These are phyloP conservation scores for Epistrophella euchroma DNA, from an alignment of 2,888 invertebrate genomes.

Conservation along the genomic window DNA sequence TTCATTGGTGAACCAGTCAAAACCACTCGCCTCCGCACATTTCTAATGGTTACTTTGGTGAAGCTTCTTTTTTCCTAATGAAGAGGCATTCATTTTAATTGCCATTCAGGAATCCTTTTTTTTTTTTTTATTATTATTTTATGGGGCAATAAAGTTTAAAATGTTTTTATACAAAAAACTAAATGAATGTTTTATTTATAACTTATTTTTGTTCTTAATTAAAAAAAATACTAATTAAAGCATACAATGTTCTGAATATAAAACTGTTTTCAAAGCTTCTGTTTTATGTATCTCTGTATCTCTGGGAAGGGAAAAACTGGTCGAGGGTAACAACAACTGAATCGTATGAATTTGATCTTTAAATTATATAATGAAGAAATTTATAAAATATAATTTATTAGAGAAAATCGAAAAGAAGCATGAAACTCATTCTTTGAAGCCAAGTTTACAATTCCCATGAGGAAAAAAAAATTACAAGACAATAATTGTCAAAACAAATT, in stretches of 20 bases:
- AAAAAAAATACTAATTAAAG: background rate
- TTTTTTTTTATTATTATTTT: background rate
- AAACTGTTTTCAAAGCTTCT: background rate
- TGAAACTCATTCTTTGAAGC: no score
- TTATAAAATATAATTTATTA: no score
- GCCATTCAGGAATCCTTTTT: background rate
- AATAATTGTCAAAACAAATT: no score
- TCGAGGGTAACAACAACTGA: no score
- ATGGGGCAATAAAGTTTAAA: background rate
- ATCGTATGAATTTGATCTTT: no score
- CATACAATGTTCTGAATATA: background rate
- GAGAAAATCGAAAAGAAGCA: no score
- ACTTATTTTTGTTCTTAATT: background rate
- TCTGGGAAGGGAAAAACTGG: no score
- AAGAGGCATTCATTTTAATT: constrained; percentile 20
- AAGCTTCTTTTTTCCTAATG: background rate
- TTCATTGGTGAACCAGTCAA: constrained; percentile 4
- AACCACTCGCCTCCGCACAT: constrained; percentile 7
- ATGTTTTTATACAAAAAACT: background rate
- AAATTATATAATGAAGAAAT: no score
- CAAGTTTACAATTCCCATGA: no score
- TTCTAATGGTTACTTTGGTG: background rate
- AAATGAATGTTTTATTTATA: constrained; percentile 1
- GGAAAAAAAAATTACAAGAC: no score
- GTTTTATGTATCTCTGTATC: no score